Percentiles rank a stretch among this genome's conserved stretches.
Evolutionary conservation across 2,888 invertebrate genomes (phyloP).

Genomic region (Candidula unifasciata): DNA sequence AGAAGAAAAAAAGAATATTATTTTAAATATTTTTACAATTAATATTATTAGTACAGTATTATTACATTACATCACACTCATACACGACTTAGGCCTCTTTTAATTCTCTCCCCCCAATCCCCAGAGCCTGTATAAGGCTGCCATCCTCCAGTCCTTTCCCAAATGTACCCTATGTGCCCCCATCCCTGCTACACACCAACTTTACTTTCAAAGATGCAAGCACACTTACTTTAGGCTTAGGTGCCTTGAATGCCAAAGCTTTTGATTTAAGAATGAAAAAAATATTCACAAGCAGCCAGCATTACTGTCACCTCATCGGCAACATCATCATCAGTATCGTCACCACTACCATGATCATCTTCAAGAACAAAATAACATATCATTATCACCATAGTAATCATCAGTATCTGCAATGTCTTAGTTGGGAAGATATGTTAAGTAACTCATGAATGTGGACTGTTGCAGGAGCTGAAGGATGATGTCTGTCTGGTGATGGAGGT

Average conservation of each 20-base stretch:
- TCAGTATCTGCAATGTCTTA: no score
- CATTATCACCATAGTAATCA: no score
- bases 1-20: no score
- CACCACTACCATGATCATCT: no score
- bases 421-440: no score
- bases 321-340: no score
- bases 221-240: background rate
- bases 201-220: no score
- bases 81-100: background rate
- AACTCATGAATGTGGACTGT: background rate
- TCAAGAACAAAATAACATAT: no score
- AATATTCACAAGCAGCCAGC: no score
- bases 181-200: background rate
- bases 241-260: background rate
- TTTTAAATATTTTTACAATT: no score
- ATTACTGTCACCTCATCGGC: no score
- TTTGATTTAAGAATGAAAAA: no score
- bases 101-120: background rate
- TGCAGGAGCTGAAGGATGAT: constrained; percentile 91
- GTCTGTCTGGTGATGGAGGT: constrained; percentile 99
- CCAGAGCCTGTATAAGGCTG: background rate
- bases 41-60: constrained; percentile 43
- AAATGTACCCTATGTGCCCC: background rate
- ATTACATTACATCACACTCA: background rate
- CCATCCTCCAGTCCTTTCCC: background rate